Conservation (phyloP, 2,113 vertebrate species). For the Neomonachus schauinslandi region DNA sequence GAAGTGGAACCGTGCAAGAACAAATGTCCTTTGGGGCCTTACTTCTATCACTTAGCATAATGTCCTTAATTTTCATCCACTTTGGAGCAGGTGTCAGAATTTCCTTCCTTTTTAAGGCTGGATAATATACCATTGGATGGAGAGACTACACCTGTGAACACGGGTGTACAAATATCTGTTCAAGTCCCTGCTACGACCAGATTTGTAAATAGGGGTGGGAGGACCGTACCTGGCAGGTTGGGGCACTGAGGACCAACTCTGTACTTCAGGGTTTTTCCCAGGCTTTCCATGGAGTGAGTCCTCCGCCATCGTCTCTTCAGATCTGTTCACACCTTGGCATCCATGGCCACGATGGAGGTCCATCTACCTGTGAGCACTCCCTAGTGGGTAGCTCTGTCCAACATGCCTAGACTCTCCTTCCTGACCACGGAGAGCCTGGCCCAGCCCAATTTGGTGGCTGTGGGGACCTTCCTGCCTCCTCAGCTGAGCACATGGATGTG, state of each 20-base stretch:
- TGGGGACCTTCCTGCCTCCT: not conserved
- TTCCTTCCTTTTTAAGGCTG: not conserved
- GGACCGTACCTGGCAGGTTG: not conserved
- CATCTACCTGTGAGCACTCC: fast-evolving
- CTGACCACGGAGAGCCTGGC: not conserved
- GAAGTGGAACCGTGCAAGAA: not conserved
- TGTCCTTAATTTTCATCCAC: not conserved
- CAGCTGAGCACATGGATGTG: not conserved
- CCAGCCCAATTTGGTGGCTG: not conserved
- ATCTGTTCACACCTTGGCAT: not conserved
- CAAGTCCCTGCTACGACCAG: not conserved
- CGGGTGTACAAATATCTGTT: too few species aligned
- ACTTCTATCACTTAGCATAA: not conserved
- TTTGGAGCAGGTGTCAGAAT: not conserved
- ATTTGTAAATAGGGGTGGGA: not conserved
- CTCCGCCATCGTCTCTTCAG: not conserved
- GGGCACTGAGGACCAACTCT: not conserved
- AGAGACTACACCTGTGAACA: not conserved
- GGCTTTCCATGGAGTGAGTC: not conserved
- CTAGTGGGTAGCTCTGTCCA: not conserved
- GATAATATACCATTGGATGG: not conserved
- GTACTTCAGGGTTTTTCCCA: not conserved
- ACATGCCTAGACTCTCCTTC: not conserved
- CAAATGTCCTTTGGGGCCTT: not conserved
- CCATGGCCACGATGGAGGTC: not conserved